Evolutionary conservation across 2,113 vertebrate species (phyloP).

Genomic region (Phalacrocorax carbo): DNA sequence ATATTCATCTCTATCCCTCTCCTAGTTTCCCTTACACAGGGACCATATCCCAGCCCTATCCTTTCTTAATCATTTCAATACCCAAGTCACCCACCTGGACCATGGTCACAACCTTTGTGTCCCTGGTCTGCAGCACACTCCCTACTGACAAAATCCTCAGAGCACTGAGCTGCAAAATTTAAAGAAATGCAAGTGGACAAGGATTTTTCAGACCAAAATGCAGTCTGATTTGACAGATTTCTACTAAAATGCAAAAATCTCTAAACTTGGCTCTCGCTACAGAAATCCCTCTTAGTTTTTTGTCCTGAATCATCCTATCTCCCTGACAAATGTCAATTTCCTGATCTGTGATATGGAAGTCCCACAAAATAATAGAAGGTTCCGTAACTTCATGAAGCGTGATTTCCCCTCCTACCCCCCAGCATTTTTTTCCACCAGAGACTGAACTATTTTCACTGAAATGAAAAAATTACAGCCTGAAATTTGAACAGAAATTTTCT

Average conservation of each 20-base stretch:
- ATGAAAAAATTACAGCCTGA: background rate
- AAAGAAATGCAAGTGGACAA: accelerated
- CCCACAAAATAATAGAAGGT: background rate
- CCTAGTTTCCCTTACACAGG: background rate
- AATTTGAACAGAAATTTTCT: background rate
- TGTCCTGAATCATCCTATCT: background rate
- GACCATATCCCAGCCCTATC: background rate
- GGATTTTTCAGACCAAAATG: background rate
- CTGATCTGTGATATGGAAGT: background rate
- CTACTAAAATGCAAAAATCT: background rate
- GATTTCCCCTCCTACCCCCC: accelerated
- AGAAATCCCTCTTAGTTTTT: background rate
- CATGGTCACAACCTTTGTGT: accelerated
- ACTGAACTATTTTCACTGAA: background rate
- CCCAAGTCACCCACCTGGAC: background rate
- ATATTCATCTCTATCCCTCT: background rate
- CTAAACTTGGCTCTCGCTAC: background rate
- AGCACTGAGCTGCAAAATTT: background rate
- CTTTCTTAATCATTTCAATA: background rate
- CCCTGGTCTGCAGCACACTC: background rate
- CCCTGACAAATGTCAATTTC: background rate
- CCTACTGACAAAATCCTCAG: background rate
- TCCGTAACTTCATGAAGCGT: background rate
- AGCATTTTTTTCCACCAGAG: background rate
- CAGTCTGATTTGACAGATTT: background rate